Conservation (phyloP, 2,113 vertebrate species). For the Etheostoma cragini region DNA sequence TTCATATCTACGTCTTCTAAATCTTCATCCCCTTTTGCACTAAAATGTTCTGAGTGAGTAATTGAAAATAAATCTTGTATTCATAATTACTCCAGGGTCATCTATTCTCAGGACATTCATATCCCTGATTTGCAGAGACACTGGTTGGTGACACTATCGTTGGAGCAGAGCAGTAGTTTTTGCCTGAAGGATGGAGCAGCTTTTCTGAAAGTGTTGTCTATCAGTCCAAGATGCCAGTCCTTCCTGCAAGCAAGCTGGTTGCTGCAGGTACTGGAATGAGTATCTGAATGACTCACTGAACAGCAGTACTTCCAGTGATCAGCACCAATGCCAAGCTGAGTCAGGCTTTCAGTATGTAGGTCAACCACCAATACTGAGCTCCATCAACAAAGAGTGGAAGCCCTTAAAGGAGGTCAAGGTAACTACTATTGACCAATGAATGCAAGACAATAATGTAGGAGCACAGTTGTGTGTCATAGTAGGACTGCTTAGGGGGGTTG, state of each 20-base stretch:
- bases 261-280: not conserved
- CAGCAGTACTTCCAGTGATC: not conserved
- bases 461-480: not conserved
- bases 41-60: slow-evolving; percentile 4
- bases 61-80: slow-evolving; percentile 4
- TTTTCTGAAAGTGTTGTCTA: not conserved
- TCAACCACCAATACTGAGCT: not conserved
- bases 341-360: slow-evolving; percentile 12
- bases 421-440: not conserved
- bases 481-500: no score
- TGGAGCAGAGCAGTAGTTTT: not conserved
- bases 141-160: not conserved
- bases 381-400: not conserved
- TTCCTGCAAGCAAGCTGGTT: slow-evolving; percentile 1
- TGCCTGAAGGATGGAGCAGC: not conserved
- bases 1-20: slow-evolving; percentile 15
- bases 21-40: slow-evolving; percentile 1
- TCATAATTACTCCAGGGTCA: slow-evolving; percentile 30
- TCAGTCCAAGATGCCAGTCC: not conserved
- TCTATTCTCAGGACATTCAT: slow-evolving; percentile 15
- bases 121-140: slow-evolving; percentile 30
- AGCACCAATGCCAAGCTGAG: slow-evolving; percentile 4
- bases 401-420: not conserved
- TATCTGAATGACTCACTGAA: slow-evolving; percentile 12
- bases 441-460: not conserved